Base-by-base conservation (phyloP, 2,113 vertebrate genomes). In the Electrona antarctica region DNA sequence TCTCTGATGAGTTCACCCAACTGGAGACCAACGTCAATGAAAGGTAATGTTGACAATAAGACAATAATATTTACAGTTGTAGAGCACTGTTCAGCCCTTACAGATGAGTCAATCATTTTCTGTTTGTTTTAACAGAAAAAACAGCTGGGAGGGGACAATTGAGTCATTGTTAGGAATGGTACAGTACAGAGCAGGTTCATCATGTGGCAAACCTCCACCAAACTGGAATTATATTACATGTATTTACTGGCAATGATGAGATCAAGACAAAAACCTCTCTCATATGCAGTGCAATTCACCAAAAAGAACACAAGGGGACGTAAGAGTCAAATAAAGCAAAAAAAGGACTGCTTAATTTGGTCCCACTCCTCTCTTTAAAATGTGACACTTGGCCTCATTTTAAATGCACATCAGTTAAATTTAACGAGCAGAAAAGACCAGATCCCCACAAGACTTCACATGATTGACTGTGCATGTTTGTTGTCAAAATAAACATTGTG, bases 1-100 rank as follows among this genome's bases (percentile, higher is more conserved):
- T 97, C 48, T 95, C 92, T 12, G 94, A 94, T 1, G 94, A 95
- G 51, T 99, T 98, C 69, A 87, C 66, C 61, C 92, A 93, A 33
- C 92, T 99, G 41, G 94, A 96, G 59, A 91, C 92, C 54, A 91
- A 88, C 56, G 85, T 95, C 69, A 94, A 89, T 41, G 92, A 97
- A 73, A 97, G 95, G 98, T 98, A 79, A 84, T 21, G 29, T 11
- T 1, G 65, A 14, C 7, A 64, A 54, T 12, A 41, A 41, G 33
- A 41, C 33, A 41, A 41, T 41, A 1, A 41, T 41, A 4, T 54
- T 54, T 54, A 54, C 12, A 41, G 33, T 41, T 21, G 21, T 21
- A 21, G 21, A 21, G 21, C 9, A 49, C 51, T 52, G 51, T 52
- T 13, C 13, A n/a, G 51, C 4, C 12, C 5, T 12, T 54, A 10